phyloP scores from a whole-genome alignment of 2,888 invertebrate genomes.

The Heteromurus nitidus region DNA sequence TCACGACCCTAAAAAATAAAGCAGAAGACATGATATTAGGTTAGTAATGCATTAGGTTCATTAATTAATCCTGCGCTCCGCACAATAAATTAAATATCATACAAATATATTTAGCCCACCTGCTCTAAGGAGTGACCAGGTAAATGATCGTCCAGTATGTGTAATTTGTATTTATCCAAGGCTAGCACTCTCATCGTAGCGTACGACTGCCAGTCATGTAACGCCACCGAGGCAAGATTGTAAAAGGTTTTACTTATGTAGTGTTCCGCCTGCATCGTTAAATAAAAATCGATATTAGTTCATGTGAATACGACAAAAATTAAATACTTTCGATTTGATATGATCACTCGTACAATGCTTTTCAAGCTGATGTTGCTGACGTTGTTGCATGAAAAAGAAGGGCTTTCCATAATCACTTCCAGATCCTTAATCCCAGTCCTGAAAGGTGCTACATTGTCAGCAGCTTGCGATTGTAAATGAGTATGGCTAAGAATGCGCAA shows the following conservation, averaged over 20 bases:
- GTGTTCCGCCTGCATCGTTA: constrained; percentile 86
- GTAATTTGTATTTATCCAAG: constrained; percentile 85
- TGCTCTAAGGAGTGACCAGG: constrained; percentile 98
- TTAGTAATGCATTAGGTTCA: too few species aligned
- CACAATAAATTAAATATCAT: too few species aligned
- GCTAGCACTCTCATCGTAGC: constrained; percentile 97
- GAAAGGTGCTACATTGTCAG: constrained; percentile 81
- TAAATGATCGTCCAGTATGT: constrained; percentile 92
- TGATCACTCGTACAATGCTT: constrained; percentile 76
- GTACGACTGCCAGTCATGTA: constrained; percentile 98
- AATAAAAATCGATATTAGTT: background rate
- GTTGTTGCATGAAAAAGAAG: constrained; percentile 78
- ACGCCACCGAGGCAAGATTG: constrained; percentile 96
- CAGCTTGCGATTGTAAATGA: constrained; percentile 82
- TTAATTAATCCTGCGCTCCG: too few species aligned
- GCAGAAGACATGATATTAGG: background rate
- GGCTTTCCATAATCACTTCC: constrained; percentile 80
- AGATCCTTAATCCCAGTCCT: constrained; percentile 81
- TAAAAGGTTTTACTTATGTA: constrained; percentile 97
- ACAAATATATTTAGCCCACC: constrained; percentile 77
- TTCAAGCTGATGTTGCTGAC: constrained; percentile 81
- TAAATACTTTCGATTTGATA: too few species aligned
- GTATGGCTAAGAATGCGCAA: constrained; percentile 93
- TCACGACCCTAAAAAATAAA: constrained; percentile 84
- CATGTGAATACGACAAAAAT: background rate